Base-by-base conservation (phyloP, 2,797 vertebrate species). In the Chelmon rostratus region DNA sequence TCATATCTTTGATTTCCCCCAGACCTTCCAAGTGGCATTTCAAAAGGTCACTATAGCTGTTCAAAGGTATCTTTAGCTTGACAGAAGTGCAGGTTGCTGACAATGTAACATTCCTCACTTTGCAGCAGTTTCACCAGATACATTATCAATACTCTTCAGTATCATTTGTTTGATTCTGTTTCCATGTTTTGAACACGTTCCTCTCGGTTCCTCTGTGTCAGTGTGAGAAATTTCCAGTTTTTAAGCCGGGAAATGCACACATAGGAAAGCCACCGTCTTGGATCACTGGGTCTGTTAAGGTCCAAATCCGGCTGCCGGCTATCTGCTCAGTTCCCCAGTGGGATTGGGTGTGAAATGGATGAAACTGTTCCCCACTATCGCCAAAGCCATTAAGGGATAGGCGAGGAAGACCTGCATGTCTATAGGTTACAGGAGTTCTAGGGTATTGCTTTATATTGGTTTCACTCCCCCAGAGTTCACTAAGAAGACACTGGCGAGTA, bases 281-380 rank as follows among this genome's bases (percentile, higher is more conserved):
- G 54, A 76, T 89, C 79, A 90, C 86, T 80, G 83, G 59, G 59
- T 83, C 73, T 72, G 68, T 83, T 78, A 59, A 69, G 61, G 73
- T 81, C 76, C 59, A 82, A 74, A 81, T 87, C 72, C 21, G 1
- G 52, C 81, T 67, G 56, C 84, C 84, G 78, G 78, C 86, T 90
- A 74, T 87, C 79, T 71, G 28, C 64, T 79, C 69, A 58, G 73
- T 81, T 82, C 21, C 70, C 66, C 46, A 25, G 63, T 66, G 86
- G 69, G 76, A 76, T 69, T 76, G 42, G 50, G 68, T 15, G 28
- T 50, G 85, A 90, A 83, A 68, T 42, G 52, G 70, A 82, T 88
- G 81, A 76, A 82, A 86, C 64, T 19, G 70, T 82, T 84, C 59
- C 68, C 35, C 50, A 18, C 71, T 58, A 69, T 68, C 23, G 18